Evolutionary conservation across 2,113 vertebrate species (phyloP), one percentile per base, ranked within the genome.

Genomic region (Myanophis thanlyinensis): DNA sequence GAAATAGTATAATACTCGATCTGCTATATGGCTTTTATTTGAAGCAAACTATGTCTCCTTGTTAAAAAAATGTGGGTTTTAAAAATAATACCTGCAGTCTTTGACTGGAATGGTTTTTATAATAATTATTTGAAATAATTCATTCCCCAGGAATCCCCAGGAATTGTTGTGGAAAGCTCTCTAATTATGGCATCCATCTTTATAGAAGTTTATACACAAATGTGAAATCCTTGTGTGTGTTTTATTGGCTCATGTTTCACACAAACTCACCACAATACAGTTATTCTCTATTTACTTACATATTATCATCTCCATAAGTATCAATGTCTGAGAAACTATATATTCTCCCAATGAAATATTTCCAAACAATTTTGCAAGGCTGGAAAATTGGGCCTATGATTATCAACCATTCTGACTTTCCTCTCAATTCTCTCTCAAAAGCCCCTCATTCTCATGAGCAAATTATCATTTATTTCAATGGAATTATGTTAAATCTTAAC

Each of bases 301-400:
- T 95, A 95, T 94, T 92, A 86, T 80, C 91, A 94, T 91, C 49
- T 93, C 9, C 47, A 10, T 92, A 89, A 93, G 95, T 91, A 89
- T 80, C 54, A 46, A 89, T 86, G 18, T 8, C 62, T 90, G 91
- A 51, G 11, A 20, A 94, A 40, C 3, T 92, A 85, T 23, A 95
- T 93, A 44, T 86, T 93, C 89, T 25, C 20, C 51, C 91, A 88
- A 91, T 1, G 5, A 95, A n/a, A 15, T 92, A 91, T 89, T 51
- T 86, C 84, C 87, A 87, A 88, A 62, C 27, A 87, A 54, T 92
- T 93, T 92, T 95, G 1, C 18, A 94, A 95, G 18, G 93, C 93
- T 89, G 35, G 67, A 52, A 88, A 46, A 88, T 95, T 93, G 92
- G 62, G 13, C 30, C 92, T 18, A 56, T 54, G 1, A 90, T 87